These are phyloP conservation scores for Sebastes dallii DNA, from an alignment of 2,797 vertebrate genomes.

Conservation along the genomic window DNA sequence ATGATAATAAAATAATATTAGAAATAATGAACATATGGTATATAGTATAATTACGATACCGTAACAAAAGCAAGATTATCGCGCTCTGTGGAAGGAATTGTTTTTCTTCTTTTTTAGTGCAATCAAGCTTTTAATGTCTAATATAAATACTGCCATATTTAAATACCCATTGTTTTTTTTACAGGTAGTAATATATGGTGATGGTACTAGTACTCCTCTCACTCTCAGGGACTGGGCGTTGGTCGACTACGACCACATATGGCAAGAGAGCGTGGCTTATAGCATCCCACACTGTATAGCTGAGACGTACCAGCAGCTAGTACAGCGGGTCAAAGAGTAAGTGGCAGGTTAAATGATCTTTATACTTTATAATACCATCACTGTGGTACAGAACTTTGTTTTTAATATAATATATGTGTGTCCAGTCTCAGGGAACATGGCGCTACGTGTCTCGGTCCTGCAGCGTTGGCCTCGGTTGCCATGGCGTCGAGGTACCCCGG, in stretches of 20 bases:
- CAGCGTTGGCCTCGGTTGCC: constrained; percentile 79
- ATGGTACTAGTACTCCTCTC: constrained; percentile 75
- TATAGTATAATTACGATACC: no score
- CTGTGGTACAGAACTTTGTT: background rate
- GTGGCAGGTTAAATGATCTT: constrained; percentile 4
- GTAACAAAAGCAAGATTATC: background rate
- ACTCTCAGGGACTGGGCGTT: constrained; percentile 78
- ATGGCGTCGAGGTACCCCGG: constrained; percentile 82
- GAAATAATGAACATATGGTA: no score
- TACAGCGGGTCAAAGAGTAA: constrained; percentile 77
- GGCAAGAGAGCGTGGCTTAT: constrained; percentile 68
- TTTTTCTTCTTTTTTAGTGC: background rate
- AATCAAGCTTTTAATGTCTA: background rate
- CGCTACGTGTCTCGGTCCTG: constrained; percentile 82
- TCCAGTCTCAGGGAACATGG: constrained; percentile 80
- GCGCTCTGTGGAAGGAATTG: background rate
- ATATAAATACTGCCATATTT: background rate
- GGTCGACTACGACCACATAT: constrained; percentile 81
- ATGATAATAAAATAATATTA: no score
- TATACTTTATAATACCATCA: background rate
- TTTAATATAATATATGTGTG: background rate
- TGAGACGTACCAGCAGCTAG: constrained; percentile 69
- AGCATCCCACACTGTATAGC: constrained; percentile 78
- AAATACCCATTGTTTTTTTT: background rate
- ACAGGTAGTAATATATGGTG: constrained; percentile 84